Evolutionary conservation across 1,140 invertebrate genomes (phyloP).

Genomic region (Drosophila virilis): DNA sequence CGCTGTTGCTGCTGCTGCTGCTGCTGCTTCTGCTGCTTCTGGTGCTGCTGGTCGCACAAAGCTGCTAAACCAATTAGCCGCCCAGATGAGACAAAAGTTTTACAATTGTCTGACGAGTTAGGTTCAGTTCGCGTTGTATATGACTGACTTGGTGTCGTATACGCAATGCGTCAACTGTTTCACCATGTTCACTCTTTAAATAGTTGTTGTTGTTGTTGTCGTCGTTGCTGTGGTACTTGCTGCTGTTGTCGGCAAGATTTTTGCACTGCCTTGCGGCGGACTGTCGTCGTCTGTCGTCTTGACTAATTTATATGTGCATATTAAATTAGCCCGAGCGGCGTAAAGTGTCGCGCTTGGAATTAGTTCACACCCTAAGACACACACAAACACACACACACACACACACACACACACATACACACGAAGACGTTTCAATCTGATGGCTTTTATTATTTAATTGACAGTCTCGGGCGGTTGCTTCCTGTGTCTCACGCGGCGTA

Average conservation of each 20-base stretch:
- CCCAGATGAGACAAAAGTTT: conserved; percentile 15
- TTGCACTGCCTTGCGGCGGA: conserved; percentile 28
- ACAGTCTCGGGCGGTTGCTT: conserved; percentile 43
- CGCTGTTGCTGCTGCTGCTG: conserved; percentile 2
- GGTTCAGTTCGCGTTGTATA: background rate
- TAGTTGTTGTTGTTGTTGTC: conserved; percentile 19
- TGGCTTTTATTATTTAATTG: conserved; percentile 73
- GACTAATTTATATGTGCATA: conserved; percentile 75
- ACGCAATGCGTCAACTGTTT: conserved; percentile 31
- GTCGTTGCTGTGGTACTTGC: conserved; percentile 2
- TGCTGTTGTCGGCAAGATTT: conserved; percentile 35
- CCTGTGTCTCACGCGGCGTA: conserved; percentile 29
- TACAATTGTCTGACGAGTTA: conserved; percentile 25
- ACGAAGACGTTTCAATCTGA: conserved; percentile 44
- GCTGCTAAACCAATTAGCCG: conserved; percentile 35
- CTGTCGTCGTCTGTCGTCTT: conserved; percentile 27
- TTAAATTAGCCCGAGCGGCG: conserved; percentile 60
- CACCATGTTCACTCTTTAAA: background rate
- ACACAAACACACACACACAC: conserved; percentile 6
- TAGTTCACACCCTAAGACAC: conserved; percentile 50
- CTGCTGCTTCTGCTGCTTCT: too few relatives aligned
- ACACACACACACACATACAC: background rate
- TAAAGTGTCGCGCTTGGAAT: conserved; percentile 64
- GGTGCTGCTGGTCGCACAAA: background rate
- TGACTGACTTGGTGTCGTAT: conserved; percentile 25